A percentile compares a stretch with the other conserved stretches of the same genome.
phyloP scores from a whole-genome alignment of 2,113 vertebrate species.

The Apteryx owenii region DNA sequence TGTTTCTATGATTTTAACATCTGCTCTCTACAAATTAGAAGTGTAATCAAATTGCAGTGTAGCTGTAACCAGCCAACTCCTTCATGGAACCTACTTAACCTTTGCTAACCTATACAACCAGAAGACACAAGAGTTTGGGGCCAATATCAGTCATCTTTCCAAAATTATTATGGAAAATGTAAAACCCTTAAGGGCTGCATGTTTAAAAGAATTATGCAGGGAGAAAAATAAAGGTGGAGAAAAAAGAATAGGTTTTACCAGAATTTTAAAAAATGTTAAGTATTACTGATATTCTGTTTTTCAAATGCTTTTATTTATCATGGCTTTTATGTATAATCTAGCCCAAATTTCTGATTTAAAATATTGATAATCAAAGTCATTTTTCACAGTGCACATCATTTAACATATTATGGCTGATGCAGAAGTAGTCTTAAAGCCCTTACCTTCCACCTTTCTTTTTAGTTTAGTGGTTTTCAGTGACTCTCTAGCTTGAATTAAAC shows the following conservation, averaged over 20 bases:
- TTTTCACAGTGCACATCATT: not conserved
- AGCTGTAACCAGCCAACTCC: not conserved
- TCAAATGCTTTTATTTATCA: not conserved
- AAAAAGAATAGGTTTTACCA: not conserved
- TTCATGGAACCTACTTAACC: not conserved
- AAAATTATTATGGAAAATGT: not conserved
- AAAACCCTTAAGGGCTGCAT: rapidly evolving
- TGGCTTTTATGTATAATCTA: not conserved
- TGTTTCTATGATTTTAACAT: not conserved
- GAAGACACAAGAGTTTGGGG: not conserved
- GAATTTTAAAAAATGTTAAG: not conserved
- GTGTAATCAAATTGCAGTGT: not conserved
- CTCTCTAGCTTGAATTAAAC: not conserved
- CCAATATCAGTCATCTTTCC: not conserved
- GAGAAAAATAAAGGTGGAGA: not conserved
- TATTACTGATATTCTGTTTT: not conserved
- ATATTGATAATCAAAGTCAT: not conserved
- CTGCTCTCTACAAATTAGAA: not conserved
- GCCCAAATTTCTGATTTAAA: not conserved
- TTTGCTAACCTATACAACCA: not conserved
- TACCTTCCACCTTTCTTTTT: not conserved
- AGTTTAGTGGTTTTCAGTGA: not conserved
- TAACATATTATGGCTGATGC: not conserved
- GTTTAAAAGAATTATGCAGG: not conserved
- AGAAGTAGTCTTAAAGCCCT: rapidly evolving